These are phyloP conservation scores for Lysiphlebus fabarum DNA, from an alignment of 1,140 invertebrate genomes.

Conservation along the genomic window DNA sequence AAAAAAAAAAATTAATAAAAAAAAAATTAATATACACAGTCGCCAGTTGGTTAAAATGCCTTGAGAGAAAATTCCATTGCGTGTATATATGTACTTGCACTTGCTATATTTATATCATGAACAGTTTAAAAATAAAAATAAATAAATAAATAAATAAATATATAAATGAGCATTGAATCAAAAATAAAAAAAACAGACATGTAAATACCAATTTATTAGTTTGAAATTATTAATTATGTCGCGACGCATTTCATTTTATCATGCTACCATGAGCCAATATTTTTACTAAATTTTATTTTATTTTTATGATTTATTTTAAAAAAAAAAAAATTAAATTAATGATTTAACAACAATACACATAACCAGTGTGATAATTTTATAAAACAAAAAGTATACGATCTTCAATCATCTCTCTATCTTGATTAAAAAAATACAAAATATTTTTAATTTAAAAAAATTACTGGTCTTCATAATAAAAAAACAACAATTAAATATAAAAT, in stretches of 20 bases:
- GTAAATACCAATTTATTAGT: constrained; percentile 27
- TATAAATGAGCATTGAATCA: not conserved
- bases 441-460: too few species aligned
- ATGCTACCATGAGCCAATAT: constrained; percentile 22
- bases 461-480: too few species aligned
- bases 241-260: constrained; percentile 22
- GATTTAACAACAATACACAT: too few species aligned
- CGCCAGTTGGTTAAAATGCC: constrained; percentile 1
- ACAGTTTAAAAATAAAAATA: not conserved
- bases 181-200: not conserved
- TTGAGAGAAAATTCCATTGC: not conserved
- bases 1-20: not conserved
- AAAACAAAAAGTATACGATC: constrained; percentile 20
- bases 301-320: too few species aligned
- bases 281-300: too few species aligned
- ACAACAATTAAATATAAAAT: too few species aligned
- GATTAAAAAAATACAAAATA: not conserved
- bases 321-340: too few species aligned
- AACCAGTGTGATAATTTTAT: not conserved
- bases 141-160: not conserved
- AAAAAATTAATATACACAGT: too few species aligned
- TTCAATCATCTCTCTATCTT: constrained; percentile 3
- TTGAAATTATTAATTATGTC: constrained; percentile 28
- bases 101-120: not conserved
- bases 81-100: not conserved